Percentiles rank a stretch among this genome's conserved stretches.
Evolutionary conservation across 2,113 vertebrate species (phyloP).

Genomic region (Mixornis gularis): DNA sequence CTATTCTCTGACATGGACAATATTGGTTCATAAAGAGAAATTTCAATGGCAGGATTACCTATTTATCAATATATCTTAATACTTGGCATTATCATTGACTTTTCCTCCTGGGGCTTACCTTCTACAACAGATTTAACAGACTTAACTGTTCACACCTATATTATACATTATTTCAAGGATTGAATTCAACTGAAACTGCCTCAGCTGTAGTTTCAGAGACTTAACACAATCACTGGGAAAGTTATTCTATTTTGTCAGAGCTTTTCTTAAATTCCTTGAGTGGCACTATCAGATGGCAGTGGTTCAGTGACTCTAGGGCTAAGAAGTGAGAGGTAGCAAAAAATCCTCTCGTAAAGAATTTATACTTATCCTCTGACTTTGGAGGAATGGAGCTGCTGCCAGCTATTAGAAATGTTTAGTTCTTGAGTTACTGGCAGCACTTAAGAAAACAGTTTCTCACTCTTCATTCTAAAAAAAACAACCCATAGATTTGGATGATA

Average conservation of each 20-base stretch:
- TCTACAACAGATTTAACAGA: background rate
- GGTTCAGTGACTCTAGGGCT: background rate
- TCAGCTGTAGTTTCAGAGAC: background rate
- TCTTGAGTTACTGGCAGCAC: background rate
- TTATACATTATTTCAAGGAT: background rate
- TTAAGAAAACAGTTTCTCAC: background rate
- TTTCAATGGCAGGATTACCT: background rate
- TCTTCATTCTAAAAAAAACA: background rate
- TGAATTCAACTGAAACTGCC: background rate
- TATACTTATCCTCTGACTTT: background rate
- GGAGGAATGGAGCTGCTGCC: background rate
- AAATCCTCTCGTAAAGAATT: background rate
- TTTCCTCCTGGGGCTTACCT: background rate
- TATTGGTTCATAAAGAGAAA: conserved; percentile 10
- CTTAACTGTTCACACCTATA: background rate
- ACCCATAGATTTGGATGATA: background rate
- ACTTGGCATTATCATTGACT: background rate
- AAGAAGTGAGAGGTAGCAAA: background rate
- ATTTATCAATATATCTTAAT: background rate
- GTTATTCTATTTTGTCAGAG: background rate
- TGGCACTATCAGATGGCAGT: background rate
- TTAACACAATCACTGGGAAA: background rate
- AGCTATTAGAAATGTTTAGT: background rate
- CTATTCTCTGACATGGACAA: background rate
- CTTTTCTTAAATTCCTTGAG: background rate